Conservation (phyloP, 1,140 invertebrate genomes). For the Pseudomyrmex cubaensis region DNA sequence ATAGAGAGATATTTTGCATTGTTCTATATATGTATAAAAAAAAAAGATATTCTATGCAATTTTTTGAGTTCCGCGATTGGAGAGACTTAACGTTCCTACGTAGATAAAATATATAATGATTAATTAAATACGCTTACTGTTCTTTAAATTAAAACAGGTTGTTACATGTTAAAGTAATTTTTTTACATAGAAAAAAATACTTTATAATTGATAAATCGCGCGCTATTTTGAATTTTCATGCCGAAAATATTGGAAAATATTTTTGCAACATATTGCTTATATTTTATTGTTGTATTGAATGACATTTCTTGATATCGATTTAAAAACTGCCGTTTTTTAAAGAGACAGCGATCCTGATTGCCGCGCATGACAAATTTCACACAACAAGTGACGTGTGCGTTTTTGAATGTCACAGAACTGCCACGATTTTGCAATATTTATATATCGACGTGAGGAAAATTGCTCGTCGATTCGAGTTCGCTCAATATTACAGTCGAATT, state of each 20-base stretch:
- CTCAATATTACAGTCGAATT: conserved; percentile 57
- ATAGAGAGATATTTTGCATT: background rate
- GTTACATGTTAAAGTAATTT: conserved; percentile 3
- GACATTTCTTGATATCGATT: conserved; percentile 2
- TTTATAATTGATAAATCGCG: background rate
- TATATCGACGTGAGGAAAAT: conserved; percentile 14
- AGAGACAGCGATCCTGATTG: background rate
- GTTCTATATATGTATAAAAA: background rate
- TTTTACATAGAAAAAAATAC: background rate
- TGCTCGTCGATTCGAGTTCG: background rate
- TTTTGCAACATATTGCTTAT: conserved; percentile 24
- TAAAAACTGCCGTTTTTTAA: background rate
- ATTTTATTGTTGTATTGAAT: conserved; percentile 1
- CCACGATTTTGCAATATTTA: background rate
- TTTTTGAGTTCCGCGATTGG: background rate
- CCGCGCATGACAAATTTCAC: conserved; percentile 11
- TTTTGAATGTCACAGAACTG: conserved; percentile 9
- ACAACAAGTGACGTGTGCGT: background rate
- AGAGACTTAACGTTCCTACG: conserved; percentile 23
- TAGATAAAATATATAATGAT: too few relatives aligned
- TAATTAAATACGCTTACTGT: background rate
- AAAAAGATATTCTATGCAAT: too few relatives aligned
- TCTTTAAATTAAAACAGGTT: conserved; percentile 12
- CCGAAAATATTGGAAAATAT: conserved; percentile 21
- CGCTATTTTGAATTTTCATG: background rate